A percentile compares a stretch with the other conserved stretches of the same genome.
Conservation (phyloP, 2,113 vertebrate species). For the Accipiter virgatus region DNA sequence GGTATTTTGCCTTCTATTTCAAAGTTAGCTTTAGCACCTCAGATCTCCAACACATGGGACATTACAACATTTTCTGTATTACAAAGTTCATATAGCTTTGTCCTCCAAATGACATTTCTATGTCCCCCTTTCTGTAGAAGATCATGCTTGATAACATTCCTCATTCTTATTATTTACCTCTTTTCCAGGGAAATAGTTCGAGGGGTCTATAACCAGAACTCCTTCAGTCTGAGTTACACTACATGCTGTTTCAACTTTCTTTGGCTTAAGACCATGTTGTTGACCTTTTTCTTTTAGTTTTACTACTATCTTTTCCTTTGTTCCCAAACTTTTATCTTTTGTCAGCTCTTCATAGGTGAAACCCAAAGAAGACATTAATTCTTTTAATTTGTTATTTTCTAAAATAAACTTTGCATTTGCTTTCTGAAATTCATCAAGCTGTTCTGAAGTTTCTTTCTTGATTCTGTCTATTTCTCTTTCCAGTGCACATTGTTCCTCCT, state of each 20-base stretch:
- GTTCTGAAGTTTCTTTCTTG: not conserved
- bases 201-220: not conserved
- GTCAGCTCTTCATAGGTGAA: constrained; percentile 9
- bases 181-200: not conserved
- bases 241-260: not conserved
- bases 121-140: not conserved
- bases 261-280: not conserved
- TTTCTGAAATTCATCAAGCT: not conserved
- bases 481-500: constrained; percentile 41
- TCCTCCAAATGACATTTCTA: not conserved
- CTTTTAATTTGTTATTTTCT: constrained; percentile 51
- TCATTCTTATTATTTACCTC: not conserved
- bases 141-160: not conserved
- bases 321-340: not conserved
- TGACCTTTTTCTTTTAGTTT: constrained; percentile 8
- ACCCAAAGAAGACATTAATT: not conserved
- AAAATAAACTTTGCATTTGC: not conserved
- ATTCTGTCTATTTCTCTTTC: not conserved
- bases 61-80: not conserved
- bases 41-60: accelerated
- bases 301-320: not conserved
- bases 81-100: not conserved
- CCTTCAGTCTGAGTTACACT: not conserved
- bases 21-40: not conserved
- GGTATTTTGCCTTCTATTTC: not conserved